Conservation (phyloP, 2,113 vertebrate genomes). For the Sphaerodactylus townsendi region DNA sequence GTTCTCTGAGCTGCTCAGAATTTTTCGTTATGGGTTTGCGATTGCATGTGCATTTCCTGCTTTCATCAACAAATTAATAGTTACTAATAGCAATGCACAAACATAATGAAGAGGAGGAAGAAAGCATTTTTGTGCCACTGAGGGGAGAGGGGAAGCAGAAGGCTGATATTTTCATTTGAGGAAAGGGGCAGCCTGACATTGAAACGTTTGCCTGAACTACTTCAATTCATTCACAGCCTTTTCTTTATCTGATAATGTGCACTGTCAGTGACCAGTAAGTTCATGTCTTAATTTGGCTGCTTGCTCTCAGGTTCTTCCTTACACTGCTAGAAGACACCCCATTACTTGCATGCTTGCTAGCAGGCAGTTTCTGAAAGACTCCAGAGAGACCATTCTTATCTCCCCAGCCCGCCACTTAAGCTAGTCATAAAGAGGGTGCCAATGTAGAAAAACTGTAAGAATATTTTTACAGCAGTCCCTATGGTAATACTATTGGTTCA, state of each 20-base stretch:
- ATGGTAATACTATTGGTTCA: constrained; percentile 20
- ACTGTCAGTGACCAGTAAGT: neutral
- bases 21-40: neutral
- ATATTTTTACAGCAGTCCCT: neutral
- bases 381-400: neutral
- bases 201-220: neutral
- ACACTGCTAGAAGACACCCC: neutral
- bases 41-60: neutral
- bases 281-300: neutral
- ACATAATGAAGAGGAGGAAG: neutral
- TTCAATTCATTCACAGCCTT: neutral
- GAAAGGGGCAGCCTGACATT: neutral
- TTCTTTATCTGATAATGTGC: neutral
- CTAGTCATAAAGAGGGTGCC: neutral
- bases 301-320: neutral
- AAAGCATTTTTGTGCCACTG: neutral
- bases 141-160: neutral
- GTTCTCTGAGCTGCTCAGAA: neutral
- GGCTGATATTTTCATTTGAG: neutral
- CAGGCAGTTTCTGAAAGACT: neutral
- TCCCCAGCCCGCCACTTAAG: neutral
- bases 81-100: neutral
- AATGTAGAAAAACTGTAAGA: neutral
- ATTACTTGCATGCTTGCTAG: neutral
- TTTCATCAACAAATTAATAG: neutral